These are phyloP conservation scores for Saimiri boliviensis DNA, from an alignment of 2,113 vertebrate species.

Conservation along the genomic window DNA sequence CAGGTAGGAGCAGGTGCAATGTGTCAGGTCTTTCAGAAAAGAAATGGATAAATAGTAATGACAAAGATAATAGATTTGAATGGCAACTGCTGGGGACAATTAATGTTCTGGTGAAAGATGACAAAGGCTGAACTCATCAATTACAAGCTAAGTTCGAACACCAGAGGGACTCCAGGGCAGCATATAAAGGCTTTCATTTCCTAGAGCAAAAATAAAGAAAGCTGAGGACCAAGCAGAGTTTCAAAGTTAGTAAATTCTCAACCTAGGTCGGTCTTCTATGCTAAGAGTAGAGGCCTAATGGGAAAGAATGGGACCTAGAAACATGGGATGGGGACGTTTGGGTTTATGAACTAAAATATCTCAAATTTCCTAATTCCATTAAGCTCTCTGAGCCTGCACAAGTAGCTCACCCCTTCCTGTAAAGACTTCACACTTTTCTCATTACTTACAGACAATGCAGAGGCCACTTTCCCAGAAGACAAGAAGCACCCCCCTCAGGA, in stretches of 20 bases:
- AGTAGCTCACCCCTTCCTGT: not conserved
- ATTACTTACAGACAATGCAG: not conserved
- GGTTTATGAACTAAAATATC: not conserved
- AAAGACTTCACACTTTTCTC: not conserved
- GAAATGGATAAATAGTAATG: not conserved
- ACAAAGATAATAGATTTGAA: not conserved
- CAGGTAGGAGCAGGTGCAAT: not conserved
- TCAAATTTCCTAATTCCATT: not conserved
- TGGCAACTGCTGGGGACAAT: not conserved
- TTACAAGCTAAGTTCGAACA: not conserved
- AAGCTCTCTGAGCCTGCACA: not conserved
- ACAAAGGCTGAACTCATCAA: not conserved
- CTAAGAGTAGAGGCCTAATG: not conserved
- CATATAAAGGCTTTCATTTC: not conserved
- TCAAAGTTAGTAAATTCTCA: not conserved
- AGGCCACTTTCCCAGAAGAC: not conserved
- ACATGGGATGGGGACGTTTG: not conserved
- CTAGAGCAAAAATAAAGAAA: not conserved
- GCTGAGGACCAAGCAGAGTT: not conserved
- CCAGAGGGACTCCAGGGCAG: not conserved
- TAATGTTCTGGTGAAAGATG: not conserved
- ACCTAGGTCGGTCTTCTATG: not conserved
- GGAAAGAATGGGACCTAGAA: not conserved
- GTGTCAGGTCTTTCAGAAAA: not conserved
- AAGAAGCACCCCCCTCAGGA: not conserved